phyloP scores from a whole-genome alignment of 64 coral and sea anemone species.

The Anthopleura sola region DNA sequence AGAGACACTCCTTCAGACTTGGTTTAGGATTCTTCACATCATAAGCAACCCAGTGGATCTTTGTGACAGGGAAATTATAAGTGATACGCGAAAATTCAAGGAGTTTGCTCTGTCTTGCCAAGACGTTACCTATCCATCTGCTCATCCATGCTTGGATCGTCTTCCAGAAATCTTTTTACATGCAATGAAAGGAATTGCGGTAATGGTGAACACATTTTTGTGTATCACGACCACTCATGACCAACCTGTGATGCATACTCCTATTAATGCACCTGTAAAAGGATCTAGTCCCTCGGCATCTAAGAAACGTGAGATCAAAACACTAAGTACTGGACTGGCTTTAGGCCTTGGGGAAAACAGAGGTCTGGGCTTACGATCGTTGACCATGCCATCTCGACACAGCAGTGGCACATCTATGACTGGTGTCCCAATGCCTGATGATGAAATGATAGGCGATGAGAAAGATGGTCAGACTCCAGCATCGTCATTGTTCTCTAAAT shows the following conservation, averaged over 20 bases:
- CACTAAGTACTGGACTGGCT: conserved; percentile 58
- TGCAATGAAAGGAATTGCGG: conserved; percentile 95
- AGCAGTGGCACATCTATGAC: conserved; percentile 51
- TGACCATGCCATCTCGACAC: conserved; percentile 74
- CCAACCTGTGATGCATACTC: conserved; percentile 80
- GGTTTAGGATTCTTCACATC: conserved; percentile 97
- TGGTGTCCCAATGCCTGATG: conserved; percentile 8
- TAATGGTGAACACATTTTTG: conserved; percentile 71
- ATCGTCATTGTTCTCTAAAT: conserved; percentile 36
- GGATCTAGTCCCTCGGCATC: conserved; percentile 58
- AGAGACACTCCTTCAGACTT: conserved; percentile 81
- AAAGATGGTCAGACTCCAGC: neutral
- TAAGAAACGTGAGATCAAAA: conserved; percentile 77
- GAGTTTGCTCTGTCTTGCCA: conserved; percentile 85
- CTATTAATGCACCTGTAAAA: conserved; percentile 78
- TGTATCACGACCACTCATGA: conserved; percentile 56
- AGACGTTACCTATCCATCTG: conserved; percentile 57
- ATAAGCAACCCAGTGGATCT: conserved; percentile 93
- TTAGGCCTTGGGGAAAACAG: conserved; percentile 40
- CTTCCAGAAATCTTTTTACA: conserved; percentile 88
- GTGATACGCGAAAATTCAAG: conserved; percentile 86
- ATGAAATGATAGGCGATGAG: neutral
- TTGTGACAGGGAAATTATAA: conserved; percentile 81
- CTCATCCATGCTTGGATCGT: conserved; percentile 73
- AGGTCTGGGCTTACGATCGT: conserved; percentile 56